These are phyloP conservation scores for Ondatra zibethicus DNA, from an alignment of 2,113 vertebrate species.

Conservation along the genomic window DNA sequence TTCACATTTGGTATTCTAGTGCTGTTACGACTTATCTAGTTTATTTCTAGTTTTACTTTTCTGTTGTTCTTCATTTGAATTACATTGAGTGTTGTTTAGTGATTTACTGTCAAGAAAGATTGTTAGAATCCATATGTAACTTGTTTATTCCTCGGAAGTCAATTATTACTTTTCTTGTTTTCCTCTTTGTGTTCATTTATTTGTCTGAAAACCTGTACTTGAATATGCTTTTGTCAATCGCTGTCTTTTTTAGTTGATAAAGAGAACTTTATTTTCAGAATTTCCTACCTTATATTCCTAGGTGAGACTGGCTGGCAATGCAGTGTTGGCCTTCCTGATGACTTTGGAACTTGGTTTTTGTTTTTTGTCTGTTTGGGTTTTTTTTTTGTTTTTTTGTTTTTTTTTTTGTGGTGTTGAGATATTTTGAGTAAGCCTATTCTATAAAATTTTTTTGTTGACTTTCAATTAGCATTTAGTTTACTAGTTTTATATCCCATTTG, in stretches of 20 bases:
- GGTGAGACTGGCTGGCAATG: background rate
- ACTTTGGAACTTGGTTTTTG: background rate
- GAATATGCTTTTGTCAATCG: background rate
- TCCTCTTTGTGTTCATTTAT: background rate
- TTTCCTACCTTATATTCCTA: background rate
- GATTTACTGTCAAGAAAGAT: background rate
- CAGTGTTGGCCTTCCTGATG: constrained; percentile 7
- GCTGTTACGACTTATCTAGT: background rate
- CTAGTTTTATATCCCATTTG: background rate
- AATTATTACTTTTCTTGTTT: background rate
- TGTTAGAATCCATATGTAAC: background rate
- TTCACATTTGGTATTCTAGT: background rate
- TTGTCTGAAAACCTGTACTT: background rate
- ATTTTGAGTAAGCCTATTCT: constrained; percentile 4
- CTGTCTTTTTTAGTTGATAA: constrained; percentile 5
- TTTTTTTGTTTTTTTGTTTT: background rate
- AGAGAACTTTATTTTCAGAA: background rate
- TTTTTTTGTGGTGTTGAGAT: constrained; percentile 1
- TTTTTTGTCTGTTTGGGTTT: background rate
- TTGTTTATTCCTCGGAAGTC: background rate
- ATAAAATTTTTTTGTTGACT: background rate
- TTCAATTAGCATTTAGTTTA: background rate
- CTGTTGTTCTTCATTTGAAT: constrained; percentile 2
- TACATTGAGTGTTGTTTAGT: background rate
- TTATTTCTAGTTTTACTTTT: background rate